A percentile compares a stretch with the other conserved stretches of the same genome.
Evolutionary conservation across 1,140 invertebrate genomes (phyloP).

Genomic region (Meloidogyne exigua): DNA sequence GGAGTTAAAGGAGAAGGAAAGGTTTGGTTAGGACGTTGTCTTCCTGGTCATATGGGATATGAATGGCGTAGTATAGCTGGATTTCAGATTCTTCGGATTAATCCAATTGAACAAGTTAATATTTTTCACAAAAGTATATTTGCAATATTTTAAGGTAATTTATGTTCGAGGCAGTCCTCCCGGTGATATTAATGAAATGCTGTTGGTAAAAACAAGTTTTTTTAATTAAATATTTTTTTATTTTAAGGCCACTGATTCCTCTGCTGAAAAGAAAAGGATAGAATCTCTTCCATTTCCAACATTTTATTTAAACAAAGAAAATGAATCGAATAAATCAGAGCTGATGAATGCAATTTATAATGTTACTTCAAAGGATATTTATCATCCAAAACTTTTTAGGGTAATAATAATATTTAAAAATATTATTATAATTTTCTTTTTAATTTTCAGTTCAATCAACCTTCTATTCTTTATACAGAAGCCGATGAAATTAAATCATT

Average conservation of each 20-base stretch:
- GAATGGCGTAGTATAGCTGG: conserved; percentile 73
- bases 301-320: conserved; percentile 41
- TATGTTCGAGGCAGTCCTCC: conserved; percentile 57
- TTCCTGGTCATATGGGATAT: conserved; percentile 93
- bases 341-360: conserved; percentile 10
- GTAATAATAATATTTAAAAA: not conserved
- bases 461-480: conserved; percentile 56
- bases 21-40: conserved; percentile 89
- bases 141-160: conserved; percentile 45
- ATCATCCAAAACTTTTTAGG: conserved; percentile 34
- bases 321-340: conserved; percentile 19
- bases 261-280: conserved; percentile 39
- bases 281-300: conserved; percentile 56
- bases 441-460: conserved; percentile 48
- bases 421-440: not conserved
- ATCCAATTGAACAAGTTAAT: conserved; percentile 50
- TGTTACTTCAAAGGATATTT: conserved; percentile 45
- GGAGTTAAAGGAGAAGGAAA: conserved; percentile 74
- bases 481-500: conserved; percentile 46
- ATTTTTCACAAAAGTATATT: not conserved
- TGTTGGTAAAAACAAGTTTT: conserved; percentile 28
- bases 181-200: conserved; percentile 51
- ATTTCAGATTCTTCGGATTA: conserved; percentile 66
- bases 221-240: too few relatives aligned
- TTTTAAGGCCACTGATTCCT: conserved; percentile 47